Conservation (phyloP, 37 sponge, comb jelly and placozoan genomes). For the Corticium candelabrum region DNA sequence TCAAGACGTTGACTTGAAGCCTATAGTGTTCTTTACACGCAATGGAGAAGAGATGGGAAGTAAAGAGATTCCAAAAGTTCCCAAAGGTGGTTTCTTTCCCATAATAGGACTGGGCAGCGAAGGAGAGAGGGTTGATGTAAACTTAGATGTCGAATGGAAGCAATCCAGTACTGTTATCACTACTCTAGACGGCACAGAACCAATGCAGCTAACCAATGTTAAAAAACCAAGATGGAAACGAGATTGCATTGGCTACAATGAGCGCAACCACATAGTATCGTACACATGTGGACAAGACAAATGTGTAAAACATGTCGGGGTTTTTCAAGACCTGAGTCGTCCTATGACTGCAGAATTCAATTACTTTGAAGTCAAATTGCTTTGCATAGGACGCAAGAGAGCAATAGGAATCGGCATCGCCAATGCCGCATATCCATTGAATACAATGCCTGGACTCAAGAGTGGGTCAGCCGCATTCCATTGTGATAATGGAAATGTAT, state of each 20-base stretch:
- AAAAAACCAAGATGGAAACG: neutral
- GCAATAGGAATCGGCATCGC: slow-evolving; percentile 66
- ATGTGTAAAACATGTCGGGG: too few relatives aligned
- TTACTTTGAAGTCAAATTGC: slow-evolving; percentile 69
- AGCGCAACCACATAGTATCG: neutral
- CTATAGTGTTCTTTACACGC: slow-evolving; percentile 73
- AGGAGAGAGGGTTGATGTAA: slow-evolving; percentile 41
- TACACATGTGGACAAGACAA: too few relatives aligned
- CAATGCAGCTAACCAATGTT: neutral
- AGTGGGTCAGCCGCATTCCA: neutral
- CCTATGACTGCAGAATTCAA: slow-evolving; percentile 15
- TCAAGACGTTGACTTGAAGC: neutral
- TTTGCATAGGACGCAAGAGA: slow-evolving; percentile 36
- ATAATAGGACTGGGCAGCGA: slow-evolving; percentile 62
- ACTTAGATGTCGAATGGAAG: neutral
- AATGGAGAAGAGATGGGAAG: slow-evolving; percentile 54
- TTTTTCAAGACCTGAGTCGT: slow-evolving; percentile 25
- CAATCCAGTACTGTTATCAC: too few relatives aligned
- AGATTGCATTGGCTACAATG: neutral
- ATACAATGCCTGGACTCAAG: slow-evolving; percentile 26
- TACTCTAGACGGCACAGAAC: too few relatives aligned
- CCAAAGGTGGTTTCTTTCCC: slow-evolving; percentile 61
- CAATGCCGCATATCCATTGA: slow-evolving; percentile 39
- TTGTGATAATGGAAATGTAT: slow-evolving; percentile 9
- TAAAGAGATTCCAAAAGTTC: slow-evolving; percentile 37